phyloP scores from a whole-genome alignment of 2,888 invertebrate species.

The Anaspis maculata region DNA sequence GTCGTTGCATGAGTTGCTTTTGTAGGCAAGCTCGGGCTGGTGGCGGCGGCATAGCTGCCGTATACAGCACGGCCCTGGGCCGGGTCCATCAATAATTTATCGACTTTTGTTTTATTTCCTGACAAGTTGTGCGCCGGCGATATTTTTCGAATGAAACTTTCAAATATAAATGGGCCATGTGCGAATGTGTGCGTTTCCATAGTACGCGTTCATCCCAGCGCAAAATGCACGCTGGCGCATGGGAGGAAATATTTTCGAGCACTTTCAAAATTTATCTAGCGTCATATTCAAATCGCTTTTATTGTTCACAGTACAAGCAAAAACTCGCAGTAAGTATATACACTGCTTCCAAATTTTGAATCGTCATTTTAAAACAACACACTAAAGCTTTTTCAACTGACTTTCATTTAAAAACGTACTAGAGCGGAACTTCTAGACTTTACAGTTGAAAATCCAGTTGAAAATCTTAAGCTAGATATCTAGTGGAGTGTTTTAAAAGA shows the following conservation, averaged over 20 bases:
- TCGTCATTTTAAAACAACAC: too few relatives aligned
- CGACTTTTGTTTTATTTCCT: slow-evolving; percentile 35
- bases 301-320: too few relatives aligned
- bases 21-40: slow-evolving; percentile 24
- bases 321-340: too few relatives aligned
- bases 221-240: slow-evolving; percentile 23
- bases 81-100: slow-evolving; percentile 34
- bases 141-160: slow-evolving; percentile 38
- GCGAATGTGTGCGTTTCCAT: slow-evolving; percentile 27
- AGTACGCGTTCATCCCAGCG: slow-evolving; percentile 21
- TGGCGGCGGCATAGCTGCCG: too few relatives aligned
- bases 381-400: too few relatives aligned
- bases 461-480: too few relatives aligned
- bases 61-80: slow-evolving; percentile 9
- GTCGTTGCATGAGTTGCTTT: slow-evolving; percentile 32
- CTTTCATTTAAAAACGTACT: too few relatives aligned
- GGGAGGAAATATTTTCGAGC: slow-evolving; percentile 27
- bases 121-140: slow-evolving; percentile 32
- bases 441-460: too few relatives aligned
- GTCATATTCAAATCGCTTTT: slow-evolving; percentile 25
- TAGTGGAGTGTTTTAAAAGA: too few relatives aligned
- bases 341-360: too few relatives aligned
- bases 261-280: slow-evolving; percentile 25
- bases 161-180: slow-evolving; percentile 39
- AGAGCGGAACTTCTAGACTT: too few relatives aligned